phyloP scores from a whole-genome alignment of 1,140 invertebrate genomes.

The Nasonia vitripennis region DNA sequence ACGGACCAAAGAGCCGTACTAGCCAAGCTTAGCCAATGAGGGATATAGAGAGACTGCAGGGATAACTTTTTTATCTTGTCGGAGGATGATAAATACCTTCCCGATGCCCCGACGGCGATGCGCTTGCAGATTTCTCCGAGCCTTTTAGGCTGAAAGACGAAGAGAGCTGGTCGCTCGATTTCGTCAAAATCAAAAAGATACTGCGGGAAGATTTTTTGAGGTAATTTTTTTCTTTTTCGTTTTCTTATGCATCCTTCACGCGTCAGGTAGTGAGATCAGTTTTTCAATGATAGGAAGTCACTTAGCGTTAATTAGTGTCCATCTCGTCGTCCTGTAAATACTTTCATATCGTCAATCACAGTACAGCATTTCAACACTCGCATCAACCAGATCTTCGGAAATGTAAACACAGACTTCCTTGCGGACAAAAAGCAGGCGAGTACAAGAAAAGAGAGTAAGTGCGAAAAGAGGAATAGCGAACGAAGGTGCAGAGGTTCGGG shows the following conservation, averaged over 20 bases:
- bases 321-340: too few relatives aligned
- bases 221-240: too few relatives aligned
- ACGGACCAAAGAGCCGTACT: not conserved
- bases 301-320: too few relatives aligned
- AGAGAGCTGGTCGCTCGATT: too few relatives aligned
- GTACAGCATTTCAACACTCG: too few relatives aligned
- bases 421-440: not conserved
- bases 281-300: too few relatives aligned
- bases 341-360: too few relatives aligned
- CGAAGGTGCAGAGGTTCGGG: not conserved
- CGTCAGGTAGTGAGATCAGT: too few relatives aligned
- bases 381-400: not conserved
- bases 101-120: not conserved
- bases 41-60: not conserved
- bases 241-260: too few relatives aligned
- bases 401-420: not conserved
- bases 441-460: not conserved
- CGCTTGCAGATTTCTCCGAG: not conserved
- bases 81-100: constrained; percentile 6
- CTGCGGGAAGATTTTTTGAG: too few relatives aligned
- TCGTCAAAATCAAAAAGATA: not conserved
- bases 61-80: not conserved
- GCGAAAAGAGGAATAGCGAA: not conserved
- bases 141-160: not conserved
- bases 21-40: not conserved